Percentiles rank a stretch among this genome's conserved stretches.
These are phyloP conservation scores for Hymenochirus boettgeri DNA, from an alignment of 2,113 vertebrate species.

Conservation along the genomic window DNA sequence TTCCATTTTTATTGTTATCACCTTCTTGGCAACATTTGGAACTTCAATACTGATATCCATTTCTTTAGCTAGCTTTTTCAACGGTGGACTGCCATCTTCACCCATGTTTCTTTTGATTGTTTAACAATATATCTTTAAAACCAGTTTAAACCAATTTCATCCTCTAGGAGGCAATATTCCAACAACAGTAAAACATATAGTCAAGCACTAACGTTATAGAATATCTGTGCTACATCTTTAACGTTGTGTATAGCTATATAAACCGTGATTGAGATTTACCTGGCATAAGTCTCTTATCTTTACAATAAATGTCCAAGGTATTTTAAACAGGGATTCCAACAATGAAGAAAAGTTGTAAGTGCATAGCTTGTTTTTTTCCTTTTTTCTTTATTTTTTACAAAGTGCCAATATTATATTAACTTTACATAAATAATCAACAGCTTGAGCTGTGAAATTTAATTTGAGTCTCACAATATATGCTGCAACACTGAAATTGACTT, in stretches of 20 bases:
- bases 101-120: conserved; percentile 62
- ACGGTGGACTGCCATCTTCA: conserved; percentile 77
- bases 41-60: conserved; percentile 72
- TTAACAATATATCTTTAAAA: conserved; percentile 51
- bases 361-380: too few species aligned
- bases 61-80: conserved; percentile 87
- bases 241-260: too few species aligned
- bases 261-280: too few species aligned
- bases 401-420: conserved; percentile 1
- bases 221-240: too few species aligned
- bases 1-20: conserved; percentile 84
- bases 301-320: background rate
- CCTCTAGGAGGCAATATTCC: conserved; percentile 29
- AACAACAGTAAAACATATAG: conserved; percentile 23
- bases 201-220: too few species aligned
- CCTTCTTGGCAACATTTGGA: conserved; percentile 64
- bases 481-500: conserved; percentile 16
- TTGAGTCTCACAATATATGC: conserved; percentile 1
- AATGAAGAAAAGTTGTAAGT: conserved; percentile 1
- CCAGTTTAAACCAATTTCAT: conserved; percentile 44
- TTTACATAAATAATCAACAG: background rate
- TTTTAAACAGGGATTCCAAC: background rate
- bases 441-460: conserved; percentile 9
- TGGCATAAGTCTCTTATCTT: too few species aligned
- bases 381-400: conserved; percentile 16